Evolutionary conservation across 1,140 invertebrate species (phyloP).

Genomic region (Cecropterus lyciades): DNA sequence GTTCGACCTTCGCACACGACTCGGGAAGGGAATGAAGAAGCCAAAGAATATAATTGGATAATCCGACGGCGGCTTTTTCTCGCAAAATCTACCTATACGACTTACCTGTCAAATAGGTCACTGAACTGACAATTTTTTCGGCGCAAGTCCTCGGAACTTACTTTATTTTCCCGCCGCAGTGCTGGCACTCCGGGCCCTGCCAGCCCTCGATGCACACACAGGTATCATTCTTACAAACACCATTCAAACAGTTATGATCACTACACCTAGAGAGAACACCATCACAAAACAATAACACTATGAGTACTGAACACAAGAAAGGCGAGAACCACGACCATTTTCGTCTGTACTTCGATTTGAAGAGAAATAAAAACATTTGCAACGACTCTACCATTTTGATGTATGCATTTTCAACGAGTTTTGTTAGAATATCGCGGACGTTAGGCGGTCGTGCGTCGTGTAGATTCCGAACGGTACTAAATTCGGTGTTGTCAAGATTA

Average conservation of each 20-base stretch:
- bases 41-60: constrained; percentile 81
- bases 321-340: constrained; percentile 86
- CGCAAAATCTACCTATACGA: constrained; percentile 58
- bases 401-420: constrained; percentile 83
- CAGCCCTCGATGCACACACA: constrained; percentile 96
- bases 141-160: constrained; percentile 80
- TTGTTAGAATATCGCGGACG: constrained; percentile 72
- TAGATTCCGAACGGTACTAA: constrained; percentile 80
- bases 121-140: constrained; percentile 56
- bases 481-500: constrained; percentile 56
- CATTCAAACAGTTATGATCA: constrained; percentile 79
- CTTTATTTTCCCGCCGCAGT: constrained; percentile 96
- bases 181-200: constrained; percentile 94
- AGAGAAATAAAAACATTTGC: constrained; percentile 93
- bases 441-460: constrained; percentile 74
- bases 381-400: constrained; percentile 90
- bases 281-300: constrained; percentile 83
- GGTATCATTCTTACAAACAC: constrained; percentile 91
- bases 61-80: constrained; percentile 71
- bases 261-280: constrained; percentile 82
- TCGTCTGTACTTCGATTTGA: constrained; percentile 92
- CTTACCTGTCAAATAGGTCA: constrained; percentile 76
- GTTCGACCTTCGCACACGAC: constrained; percentile 56
- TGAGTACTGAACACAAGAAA: constrained; percentile 82
- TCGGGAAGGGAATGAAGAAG: constrained; percentile 67